Conservation (phyloP, 2,113 vertebrate species). For the Podarcis raffonei region DNA sequence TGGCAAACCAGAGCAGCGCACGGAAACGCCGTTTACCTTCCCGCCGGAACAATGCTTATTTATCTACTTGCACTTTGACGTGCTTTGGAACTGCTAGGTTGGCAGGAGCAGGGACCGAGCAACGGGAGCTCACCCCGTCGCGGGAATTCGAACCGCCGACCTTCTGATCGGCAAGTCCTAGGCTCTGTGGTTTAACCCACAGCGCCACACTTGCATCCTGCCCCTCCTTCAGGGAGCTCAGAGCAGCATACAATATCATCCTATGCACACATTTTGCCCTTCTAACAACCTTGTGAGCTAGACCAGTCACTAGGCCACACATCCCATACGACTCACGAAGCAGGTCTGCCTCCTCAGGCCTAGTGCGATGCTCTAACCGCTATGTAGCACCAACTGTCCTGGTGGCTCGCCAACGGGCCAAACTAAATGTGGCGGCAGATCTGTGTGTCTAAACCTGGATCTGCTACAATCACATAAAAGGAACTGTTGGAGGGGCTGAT, state of each 20-base stretch:
- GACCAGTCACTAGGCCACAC: too few species aligned
- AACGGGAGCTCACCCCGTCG: too few species aligned
- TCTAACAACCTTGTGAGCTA: background rate
- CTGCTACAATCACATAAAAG: background rate
- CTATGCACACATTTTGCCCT: background rate
- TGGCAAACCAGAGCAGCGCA: too few species aligned
- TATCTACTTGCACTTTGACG: too few species aligned
- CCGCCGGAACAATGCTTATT: too few species aligned
- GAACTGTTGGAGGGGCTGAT: background rate
- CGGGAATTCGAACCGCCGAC: too few species aligned
- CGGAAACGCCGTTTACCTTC: too few species aligned
- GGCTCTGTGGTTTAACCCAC: too few species aligned
- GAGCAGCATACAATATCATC: background rate
- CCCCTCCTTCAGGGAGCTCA: background rate
- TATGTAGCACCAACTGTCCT: background rate
- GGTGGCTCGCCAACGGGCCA: background rate
- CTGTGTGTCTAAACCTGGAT: background rate
- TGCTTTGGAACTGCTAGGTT: too few species aligned
- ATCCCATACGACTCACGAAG: too few species aligned
- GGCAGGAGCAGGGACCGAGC: too few species aligned
- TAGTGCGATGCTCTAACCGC: background rate
- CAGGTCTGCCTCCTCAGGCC: background rate
- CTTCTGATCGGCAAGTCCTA: too few species aligned
- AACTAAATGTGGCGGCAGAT: background rate
- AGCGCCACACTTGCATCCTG: background rate